phyloP scores from a whole-genome alignment of 2,888 invertebrate species.

The Amphipyra tragopoginis region DNA sequence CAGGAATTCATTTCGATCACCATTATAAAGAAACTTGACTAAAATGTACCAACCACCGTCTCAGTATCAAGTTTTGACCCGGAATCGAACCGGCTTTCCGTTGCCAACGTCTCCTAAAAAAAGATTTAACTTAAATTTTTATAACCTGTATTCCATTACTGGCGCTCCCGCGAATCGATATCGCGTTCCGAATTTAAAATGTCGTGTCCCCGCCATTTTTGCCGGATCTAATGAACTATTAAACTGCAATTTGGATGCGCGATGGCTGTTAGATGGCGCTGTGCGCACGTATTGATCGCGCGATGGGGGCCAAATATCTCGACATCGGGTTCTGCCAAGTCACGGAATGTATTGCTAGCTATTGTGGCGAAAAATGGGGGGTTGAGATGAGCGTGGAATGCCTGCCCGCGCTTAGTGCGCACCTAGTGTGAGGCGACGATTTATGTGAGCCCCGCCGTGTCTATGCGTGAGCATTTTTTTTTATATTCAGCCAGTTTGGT shows the following conservation, averaged over 20 bases:
- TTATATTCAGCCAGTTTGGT: conserved; percentile 11
- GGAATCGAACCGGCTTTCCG: conserved; percentile 58
- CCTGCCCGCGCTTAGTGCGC: conserved; percentile 71
- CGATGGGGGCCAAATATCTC: conserved; percentile 82
- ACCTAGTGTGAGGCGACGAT: conserved; percentile 56
- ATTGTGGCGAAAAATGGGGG: conserved; percentile 89
- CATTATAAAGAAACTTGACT: conserved; percentile 37
- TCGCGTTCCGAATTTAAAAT: conserved; percentile 87
- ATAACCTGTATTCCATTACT: conserved; percentile 54
- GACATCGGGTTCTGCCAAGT: conserved; percentile 87
- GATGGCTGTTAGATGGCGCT: conserved; percentile 86
- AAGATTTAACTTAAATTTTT: conserved; percentile 46
- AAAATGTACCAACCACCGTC: conserved; percentile 22
- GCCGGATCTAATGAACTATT: conserved; percentile 90
- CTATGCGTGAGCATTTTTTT: conserved; percentile 44
- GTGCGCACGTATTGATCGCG: conserved; percentile 88
- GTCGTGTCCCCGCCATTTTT: conserved; percentile 88
- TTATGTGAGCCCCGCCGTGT: conserved; percentile 39
- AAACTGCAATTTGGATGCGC: conserved; percentile 90
- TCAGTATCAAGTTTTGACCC: conserved; percentile 47
- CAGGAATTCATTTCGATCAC: conserved; percentile 30
- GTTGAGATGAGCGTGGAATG: conserved; percentile 77
- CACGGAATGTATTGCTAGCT: conserved; percentile 89
- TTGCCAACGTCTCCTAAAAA: conserved; percentile 23
- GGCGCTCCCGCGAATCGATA: conserved; percentile 82